Conservation (phyloP, 1,140 invertebrate genomes). For the Drosophila repleta region DNA sequence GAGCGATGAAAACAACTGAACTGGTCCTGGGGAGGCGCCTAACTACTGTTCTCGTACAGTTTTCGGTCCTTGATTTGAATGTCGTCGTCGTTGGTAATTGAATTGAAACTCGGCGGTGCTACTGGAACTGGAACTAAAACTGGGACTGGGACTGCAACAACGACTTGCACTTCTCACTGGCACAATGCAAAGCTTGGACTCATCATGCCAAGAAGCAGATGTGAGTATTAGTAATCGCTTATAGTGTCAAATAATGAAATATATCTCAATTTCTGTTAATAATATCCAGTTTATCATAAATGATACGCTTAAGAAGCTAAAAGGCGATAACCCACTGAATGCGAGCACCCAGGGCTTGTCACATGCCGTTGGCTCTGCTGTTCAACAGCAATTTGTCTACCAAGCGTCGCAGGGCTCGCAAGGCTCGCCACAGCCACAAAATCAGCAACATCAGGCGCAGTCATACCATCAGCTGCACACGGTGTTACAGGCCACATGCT, state of each 20-base stretch:
- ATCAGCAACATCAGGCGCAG: constrained; percentile 47
- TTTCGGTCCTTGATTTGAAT: constrained; percentile 63
- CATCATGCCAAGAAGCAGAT: constrained; percentile 87
- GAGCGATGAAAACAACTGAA: constrained; percentile 57
- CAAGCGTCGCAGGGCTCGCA: constrained; percentile 43
- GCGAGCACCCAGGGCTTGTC: constrained; percentile 60
- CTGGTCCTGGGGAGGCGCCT: constrained; percentile 58
- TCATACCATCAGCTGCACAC: constrained; percentile 69
- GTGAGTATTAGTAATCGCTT: constrained; percentile 79
- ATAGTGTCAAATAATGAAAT: too few relatives aligned
- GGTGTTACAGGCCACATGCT: constrained; percentile 50
- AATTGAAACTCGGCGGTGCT: constrained; percentile 80
- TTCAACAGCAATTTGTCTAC: constrained; percentile 64
- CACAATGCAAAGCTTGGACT: constrained; percentile 87
- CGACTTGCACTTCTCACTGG: constrained; percentile 44
- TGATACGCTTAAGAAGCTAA: constrained; percentile 83
- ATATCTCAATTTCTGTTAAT: neutral
- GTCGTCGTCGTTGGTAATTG: constrained; percentile 74
- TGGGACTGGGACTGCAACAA: constrained; percentile 27
- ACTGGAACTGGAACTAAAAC: constrained; percentile 36
- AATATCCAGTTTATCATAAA: constrained; percentile 80
- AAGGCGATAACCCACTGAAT: constrained; percentile 69
- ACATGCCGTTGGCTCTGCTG: constrained; percentile 57
- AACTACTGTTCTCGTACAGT: constrained; percentile 48
- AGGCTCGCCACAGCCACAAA: constrained; percentile 44